Evolutionary conservation across 1,140 invertebrate genomes (phyloP).

Genomic region (Phymastichus coffea): DNA sequence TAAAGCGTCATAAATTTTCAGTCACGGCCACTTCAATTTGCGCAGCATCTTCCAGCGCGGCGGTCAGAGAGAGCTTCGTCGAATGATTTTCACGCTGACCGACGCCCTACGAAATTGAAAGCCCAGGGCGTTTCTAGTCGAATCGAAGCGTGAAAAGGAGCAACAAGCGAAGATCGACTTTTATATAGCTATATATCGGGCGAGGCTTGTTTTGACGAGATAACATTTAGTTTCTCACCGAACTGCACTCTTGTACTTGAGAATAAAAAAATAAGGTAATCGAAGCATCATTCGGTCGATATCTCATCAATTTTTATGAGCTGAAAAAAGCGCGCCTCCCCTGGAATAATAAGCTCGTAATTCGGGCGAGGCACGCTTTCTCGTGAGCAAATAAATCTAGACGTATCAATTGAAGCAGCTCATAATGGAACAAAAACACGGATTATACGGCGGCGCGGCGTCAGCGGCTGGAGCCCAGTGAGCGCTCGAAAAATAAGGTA

Average conservation of each 20-base stretch:
- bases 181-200: too few species aligned
- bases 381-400: not conserved
- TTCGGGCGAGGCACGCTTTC: not conserved
- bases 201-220: slow-evolving; percentile 2
- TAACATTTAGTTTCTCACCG: slow-evolving; percentile 22
- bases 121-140: slow-evolving; percentile 3
- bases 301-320: not conserved
- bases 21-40: not conserved
- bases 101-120: slow-evolving; percentile 28
- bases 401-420: not conserved
- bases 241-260: too few species aligned
- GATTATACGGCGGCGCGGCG: not conserved
- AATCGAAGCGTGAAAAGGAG: not conserved
- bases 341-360: not conserved
- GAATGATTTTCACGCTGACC: slow-evolving; percentile 23
- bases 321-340: not conserved
- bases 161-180: slow-evolving; percentile 13
- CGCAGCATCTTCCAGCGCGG: not conserved
- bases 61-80: too few species aligned
- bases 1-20: too few species aligned
- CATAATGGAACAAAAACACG: slow-evolving; percentile 5
- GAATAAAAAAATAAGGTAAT: too few species aligned
- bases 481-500: slow-evolving; percentile 24
- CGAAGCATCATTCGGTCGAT: not conserved
- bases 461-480: not conserved